These are phyloP conservation scores for Diabrotica virgifera DNA, from an alignment of 1,140 invertebrate genomes.

Conservation along the genomic window DNA sequence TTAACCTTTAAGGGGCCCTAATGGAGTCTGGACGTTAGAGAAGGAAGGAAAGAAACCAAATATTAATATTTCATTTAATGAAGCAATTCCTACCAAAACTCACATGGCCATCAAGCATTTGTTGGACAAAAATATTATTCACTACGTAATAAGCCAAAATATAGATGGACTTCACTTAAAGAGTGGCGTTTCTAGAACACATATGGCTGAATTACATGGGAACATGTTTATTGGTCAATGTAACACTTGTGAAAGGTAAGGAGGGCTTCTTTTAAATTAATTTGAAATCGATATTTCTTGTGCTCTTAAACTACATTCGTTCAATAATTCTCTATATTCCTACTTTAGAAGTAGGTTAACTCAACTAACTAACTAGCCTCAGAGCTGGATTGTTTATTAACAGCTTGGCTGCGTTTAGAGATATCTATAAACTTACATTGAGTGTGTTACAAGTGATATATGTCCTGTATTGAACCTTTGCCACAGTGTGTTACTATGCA, in stretches of 20 bases:
- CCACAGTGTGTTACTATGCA: too few species aligned
- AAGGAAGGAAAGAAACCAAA: slow-evolving; percentile 85
- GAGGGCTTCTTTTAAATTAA: too few species aligned
- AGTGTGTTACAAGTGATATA: too few species aligned
- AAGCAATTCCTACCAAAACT: slow-evolving; percentile 87
- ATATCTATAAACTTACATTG: too few species aligned
- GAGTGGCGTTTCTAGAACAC: slow-evolving; percentile 76
- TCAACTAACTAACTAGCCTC: too few species aligned
- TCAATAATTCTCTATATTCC: too few species aligned
- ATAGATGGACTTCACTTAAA: slow-evolving; percentile 96
- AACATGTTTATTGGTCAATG: slow-evolving; percentile 98
- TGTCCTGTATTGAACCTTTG: too few species aligned
- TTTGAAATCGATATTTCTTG: too few species aligned
- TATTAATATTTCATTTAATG: slow-evolving; percentile 84
- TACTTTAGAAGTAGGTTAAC: too few species aligned
- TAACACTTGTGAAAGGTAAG: slow-evolving; percentile 80
- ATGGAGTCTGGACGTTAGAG: slow-evolving; percentile 98
- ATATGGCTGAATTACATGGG: slow-evolving; percentile 92
- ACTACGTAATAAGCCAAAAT: slow-evolving; percentile 94
- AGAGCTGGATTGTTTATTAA: too few species aligned
- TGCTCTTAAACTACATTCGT: too few species aligned
- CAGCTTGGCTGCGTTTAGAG: too few species aligned
- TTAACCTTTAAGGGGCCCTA: slow-evolving; percentile 72
- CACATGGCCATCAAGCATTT: slow-evolving; percentile 90
- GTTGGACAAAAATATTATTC: slow-evolving; percentile 70